These are phyloP conservation scores for Lasioglossum malachurum DNA, from an alignment of 2,888 invertebrate species.

Conservation along the genomic window DNA sequence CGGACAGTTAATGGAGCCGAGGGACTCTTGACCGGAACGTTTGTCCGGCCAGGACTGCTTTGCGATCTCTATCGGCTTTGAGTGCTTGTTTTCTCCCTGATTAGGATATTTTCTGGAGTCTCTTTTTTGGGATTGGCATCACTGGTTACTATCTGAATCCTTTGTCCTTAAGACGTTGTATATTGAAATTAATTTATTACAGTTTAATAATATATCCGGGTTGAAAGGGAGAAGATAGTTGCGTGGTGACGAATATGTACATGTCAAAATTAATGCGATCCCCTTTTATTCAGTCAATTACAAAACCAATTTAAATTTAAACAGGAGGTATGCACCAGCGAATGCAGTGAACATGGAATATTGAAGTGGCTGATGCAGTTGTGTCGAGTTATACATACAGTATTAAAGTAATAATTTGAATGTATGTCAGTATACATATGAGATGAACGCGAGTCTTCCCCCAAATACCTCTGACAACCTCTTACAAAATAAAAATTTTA, in stretches of 20 bases:
- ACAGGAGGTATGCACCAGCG: background rate
- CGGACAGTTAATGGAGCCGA: background rate
- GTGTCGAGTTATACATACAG: background rate
- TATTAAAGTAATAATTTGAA: background rate
- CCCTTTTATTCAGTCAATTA: background rate
- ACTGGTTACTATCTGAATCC: background rate
- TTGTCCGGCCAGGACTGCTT: background rate
- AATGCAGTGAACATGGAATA: background rate
- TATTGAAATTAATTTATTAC: background rate
- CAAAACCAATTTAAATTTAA: background rate
- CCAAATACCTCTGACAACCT: no score
- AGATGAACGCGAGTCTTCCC: no score
- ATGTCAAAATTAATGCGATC: background rate
- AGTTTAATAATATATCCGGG: no score
- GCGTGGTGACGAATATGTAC: background rate
- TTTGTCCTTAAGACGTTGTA: no score
- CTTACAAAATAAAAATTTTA: no score
- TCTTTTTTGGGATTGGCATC: background rate
- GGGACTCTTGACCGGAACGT: background rate
- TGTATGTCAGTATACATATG: background rate
- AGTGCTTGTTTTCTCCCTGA: background rate
- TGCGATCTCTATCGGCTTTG: background rate
- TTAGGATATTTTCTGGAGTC: background rate
- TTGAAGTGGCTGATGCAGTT: background rate
- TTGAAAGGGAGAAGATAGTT: background rate